Percentiles rank a stretch among this genome's conserved stretches.
Evolutionary conservation across 2,888 invertebrate genomes (phyloP).

Genomic region (Cynaeus angustus): DNA sequence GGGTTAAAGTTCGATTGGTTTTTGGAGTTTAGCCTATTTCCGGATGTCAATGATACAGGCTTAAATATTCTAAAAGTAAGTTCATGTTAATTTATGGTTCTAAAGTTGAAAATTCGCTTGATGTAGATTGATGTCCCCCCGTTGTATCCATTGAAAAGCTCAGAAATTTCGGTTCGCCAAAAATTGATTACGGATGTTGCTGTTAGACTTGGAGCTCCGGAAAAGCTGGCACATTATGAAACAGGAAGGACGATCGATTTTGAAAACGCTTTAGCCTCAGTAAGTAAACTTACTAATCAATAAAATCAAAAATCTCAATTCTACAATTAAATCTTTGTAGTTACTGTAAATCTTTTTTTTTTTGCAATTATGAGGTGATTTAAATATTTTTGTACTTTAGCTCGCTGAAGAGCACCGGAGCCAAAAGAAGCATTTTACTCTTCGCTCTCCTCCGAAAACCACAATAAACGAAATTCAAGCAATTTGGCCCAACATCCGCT

Average conservation of each 20-base stretch:
- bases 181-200: conserved; percentile 45
- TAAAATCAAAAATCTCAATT: no score
- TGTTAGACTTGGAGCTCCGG: conserved; percentile 30
- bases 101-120: conserved; percentile 3
- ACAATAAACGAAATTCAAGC: conserved; percentile 40
- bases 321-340: no score
- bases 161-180: conserved; percentile 22
- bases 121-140: conserved; percentile 43
- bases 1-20: conserved; percentile 58
- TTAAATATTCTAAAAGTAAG: conserved; percentile 29
- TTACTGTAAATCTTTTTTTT: no score
- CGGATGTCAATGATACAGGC: conserved; percentile 34
- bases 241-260: conserved; percentile 25
- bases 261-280: conserved; percentile 22
- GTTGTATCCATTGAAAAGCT: conserved; percentile 22
- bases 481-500: conserved; percentile 40
- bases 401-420: conserved; percentile 23
- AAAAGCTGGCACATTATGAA: conserved; percentile 34
- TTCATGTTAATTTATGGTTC: neutral
- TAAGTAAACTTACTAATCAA: neutral
- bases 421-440: neutral
- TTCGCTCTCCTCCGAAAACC: no score
- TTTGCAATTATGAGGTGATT: no score
- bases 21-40: conserved; percentile 44
- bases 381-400: conserved; percentile 5